Base-by-base conservation (phyloP, 2,113 vertebrate genomes). In the Pterophyllum scalare region DNA sequence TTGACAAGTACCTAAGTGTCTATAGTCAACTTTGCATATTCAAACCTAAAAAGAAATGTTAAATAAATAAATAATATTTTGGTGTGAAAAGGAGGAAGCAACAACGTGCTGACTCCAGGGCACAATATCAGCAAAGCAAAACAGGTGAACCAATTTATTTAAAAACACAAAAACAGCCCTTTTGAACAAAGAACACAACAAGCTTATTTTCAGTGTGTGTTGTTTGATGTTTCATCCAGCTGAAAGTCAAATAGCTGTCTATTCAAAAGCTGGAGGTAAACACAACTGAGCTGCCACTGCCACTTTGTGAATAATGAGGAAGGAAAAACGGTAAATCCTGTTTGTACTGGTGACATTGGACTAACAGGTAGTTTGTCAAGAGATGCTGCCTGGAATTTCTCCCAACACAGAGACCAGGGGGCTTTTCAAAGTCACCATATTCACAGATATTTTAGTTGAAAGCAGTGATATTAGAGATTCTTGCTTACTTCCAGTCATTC, bases 401-500 rank as follows among this genome's bases (percentile, higher is more conserved):
- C 46, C 46, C 26, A 26, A 52, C 11, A 20, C 43, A 54, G 43
- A 72, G n/a, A 72, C 46, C 20, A 17, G 5, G 19, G 20, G 14
- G 65, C 54, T 76, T 82, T 77, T 35, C 87, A 75, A 72, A 74
- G 72, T 77, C 77, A 7, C 20, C 19, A 52, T 13, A 52, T 57
- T 83, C 17, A 52, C 80, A 46, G 20, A 33, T 49, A 31, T 81
- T 86, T 79, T 77, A 33, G 19, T 35, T 7, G 19, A 4, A 60
- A 58, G 52, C 20, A 77, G 1, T 75, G 79, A 75, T 79, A 78
- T n/a, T 67, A 62, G 54, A 72, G 59, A 15, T 72, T 77, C 17
- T 17, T 54, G 43, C 82, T 77, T 85, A 33, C 78, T 80, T 83
- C 64, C 81, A 70, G 75, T 70, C 59, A 33, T n/a, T 79, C 43